Percentiles rank a stretch among this genome's conserved stretches.
These are phyloP conservation scores for Sciaenops ocellatus DNA, from an alignment of 2,797 vertebrate genomes.

Conservation along the genomic window DNA sequence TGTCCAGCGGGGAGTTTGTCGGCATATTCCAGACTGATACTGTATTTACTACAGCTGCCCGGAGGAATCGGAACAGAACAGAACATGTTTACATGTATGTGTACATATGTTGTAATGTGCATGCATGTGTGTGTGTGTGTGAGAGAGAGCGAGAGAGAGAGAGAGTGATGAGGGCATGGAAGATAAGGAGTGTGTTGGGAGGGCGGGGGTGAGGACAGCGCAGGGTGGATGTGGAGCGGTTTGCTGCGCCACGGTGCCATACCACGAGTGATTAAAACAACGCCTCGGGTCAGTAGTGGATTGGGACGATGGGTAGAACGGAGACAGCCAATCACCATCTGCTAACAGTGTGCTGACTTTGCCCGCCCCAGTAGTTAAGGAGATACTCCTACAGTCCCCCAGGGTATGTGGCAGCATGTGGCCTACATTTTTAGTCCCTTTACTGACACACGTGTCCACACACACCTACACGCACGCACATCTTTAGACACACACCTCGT, in stretches of 20 bases:
- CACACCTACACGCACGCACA: background rate
- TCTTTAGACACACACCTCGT: slow-evolving; percentile 38
- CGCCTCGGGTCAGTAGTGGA: slow-evolving; percentile 71
- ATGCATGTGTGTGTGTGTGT: slow-evolving; percentile 26
- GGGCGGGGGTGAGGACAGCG: slow-evolving; percentile 15
- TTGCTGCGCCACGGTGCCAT: slow-evolving; percentile 29
- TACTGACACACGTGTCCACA: slow-evolving; percentile 29
- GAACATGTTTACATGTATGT: slow-evolving; percentile 13
- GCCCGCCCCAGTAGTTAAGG: slow-evolving; percentile 68
- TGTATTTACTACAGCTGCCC: slow-evolving; percentile 52
- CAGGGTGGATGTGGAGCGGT: slow-evolving; percentile 38
- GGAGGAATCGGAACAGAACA: slow-evolving; percentile 18
- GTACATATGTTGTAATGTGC: slow-evolving; percentile 8
- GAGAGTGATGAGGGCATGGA: background rate
- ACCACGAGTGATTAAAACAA: slow-evolving; percentile 80
- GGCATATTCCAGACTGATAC: slow-evolving; percentile 36
- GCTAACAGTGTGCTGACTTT: slow-evolving; percentile 70
- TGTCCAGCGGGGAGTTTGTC: slow-evolving; percentile 52
- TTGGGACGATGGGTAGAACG: slow-evolving; percentile 63
- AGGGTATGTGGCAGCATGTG: slow-evolving; percentile 49
- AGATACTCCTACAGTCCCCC: slow-evolving; percentile 58
- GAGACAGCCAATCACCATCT: slow-evolving; percentile 70
- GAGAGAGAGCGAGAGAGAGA: background rate
- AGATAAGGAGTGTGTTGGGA: slow-evolving; percentile 27
- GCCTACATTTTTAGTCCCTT: slow-evolving; percentile 55